Evolutionary conservation across 1,140 invertebrate species (phyloP).

Genomic region (Polyergus mexicanus): DNA sequence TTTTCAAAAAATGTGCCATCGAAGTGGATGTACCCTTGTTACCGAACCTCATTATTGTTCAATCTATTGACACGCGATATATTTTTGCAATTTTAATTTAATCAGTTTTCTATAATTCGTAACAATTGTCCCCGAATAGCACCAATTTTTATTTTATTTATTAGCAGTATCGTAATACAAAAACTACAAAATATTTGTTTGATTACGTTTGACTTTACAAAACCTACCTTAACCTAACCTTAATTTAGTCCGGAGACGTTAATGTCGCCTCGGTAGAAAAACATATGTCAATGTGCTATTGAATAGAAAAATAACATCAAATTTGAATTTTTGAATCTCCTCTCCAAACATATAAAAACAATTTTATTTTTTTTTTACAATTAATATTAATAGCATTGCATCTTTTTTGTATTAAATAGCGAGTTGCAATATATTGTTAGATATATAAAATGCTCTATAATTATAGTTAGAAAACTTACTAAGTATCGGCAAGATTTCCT

Average conservation of each 20-base stretch:
- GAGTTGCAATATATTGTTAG: background rate
- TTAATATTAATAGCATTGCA: slow-evolving; percentile 11
- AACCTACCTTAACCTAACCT: background rate
- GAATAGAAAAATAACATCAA: background rate
- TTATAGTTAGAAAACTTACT: slow-evolving; percentile 19
- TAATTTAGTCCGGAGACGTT: too few relatives aligned
- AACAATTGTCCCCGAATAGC: background rate
- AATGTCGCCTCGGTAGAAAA: too few relatives aligned
- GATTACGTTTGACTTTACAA: background rate
- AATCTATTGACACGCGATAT: background rate
- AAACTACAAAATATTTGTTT: background rate
- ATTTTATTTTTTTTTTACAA: slow-evolving; percentile 51
- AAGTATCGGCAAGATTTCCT: background rate
- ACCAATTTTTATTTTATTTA: background rate
- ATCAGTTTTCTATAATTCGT: background rate
- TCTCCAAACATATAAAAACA: background rate
- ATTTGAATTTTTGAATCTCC: background rate
- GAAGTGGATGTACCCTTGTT: background rate
- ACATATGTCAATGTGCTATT: too few relatives aligned
- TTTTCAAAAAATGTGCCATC: background rate
- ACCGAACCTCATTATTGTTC: background rate
- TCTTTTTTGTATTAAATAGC: slow-evolving; percentile 1
- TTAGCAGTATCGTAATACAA: background rate
- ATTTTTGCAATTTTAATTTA: background rate
- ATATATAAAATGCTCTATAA: slow-evolving; percentile 45